These are phyloP conservation scores for Madoqua kirkii DNA, from an alignment of 2,113 vertebrate species.

Conservation along the genomic window DNA sequence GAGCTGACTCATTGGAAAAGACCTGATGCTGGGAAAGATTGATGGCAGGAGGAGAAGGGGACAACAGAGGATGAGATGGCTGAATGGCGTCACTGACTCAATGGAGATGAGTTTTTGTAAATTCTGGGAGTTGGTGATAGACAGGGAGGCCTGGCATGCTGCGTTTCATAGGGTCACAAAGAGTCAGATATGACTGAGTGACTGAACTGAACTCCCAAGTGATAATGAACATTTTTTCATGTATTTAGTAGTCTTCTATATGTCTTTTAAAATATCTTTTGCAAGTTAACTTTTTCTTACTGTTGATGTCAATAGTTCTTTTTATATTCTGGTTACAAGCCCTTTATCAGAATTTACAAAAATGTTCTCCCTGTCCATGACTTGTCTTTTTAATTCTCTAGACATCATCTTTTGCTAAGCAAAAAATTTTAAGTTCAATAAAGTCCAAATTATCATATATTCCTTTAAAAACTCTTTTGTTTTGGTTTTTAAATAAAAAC, in stretches of 20 bases:
- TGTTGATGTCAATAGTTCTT: background rate
- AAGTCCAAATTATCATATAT: background rate
- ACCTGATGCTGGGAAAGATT: background rate
- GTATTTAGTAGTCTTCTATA: background rate
- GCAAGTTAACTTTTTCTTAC: background rate
- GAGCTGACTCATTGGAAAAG: background rate
- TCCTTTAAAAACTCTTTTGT: background rate
- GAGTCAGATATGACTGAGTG: background rate
- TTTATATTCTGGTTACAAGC: background rate
- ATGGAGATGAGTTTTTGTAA: background rate
- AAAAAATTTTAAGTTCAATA: background rate
- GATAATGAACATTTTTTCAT: background rate
- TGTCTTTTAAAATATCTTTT: background rate
- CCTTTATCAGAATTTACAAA: background rate
- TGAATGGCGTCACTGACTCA: background rate
- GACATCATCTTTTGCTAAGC: background rate
- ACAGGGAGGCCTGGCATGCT: background rate
- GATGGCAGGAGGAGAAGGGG: background rate
- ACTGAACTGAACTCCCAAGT: background rate
- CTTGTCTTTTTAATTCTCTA: background rate
- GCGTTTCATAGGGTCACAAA: background rate
- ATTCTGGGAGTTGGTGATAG: background rate
- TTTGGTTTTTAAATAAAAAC: background rate
- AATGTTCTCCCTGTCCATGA: background rate
- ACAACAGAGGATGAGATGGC: background rate